Percentiles rank a stretch among this genome's conserved stretches.
These are phyloP conservation scores for Nebria brevicollis DNA, from an alignment of 2,888 invertebrate species.

Conservation along the genomic window DNA sequence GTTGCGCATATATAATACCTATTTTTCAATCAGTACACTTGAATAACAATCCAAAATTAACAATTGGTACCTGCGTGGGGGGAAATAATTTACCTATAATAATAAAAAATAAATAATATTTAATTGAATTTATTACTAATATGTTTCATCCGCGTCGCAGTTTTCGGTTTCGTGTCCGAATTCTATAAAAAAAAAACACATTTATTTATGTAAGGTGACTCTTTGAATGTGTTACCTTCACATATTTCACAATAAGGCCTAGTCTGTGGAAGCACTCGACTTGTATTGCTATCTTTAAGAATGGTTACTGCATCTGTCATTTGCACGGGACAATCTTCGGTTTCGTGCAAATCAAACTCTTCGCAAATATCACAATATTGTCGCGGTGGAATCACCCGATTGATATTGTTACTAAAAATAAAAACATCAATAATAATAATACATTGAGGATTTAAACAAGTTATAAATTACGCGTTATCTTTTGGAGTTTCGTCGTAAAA, in stretches of 20 bases:
- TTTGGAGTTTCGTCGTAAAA: constrained; percentile 55
- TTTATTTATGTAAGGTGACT: not conserved
- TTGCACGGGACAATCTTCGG: constrained; percentile 95
- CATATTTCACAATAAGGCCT: constrained; percentile 93
- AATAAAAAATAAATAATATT: too few species aligned
- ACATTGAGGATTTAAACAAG: not conserved
- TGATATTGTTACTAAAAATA: constrained; percentile 30
- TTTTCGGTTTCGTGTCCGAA: constrained; percentile 89
- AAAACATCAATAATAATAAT: not conserved
- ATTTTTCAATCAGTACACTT: constrained; percentile 23
- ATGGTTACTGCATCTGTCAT: constrained; percentile 65
- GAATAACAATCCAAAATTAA: constrained; percentile 21
- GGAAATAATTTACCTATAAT: not conserved
- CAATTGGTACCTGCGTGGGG: not conserved
- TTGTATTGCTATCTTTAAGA: constrained; percentile 56
- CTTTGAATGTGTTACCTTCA: constrained; percentile 73
- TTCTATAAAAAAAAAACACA: constrained; percentile 69
- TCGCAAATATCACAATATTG: constrained; percentile 98
- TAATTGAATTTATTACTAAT: constrained; percentile 60
- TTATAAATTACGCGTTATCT: not conserved
- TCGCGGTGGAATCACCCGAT: constrained; percentile 73
- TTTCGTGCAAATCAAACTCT: constrained; percentile 95
- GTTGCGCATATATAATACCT: too few species aligned
- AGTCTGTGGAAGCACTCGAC: constrained; percentile 62
- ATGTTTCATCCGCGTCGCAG: constrained; percentile 88